Conservation (phyloP, 2,888 invertebrate genomes). For the Anoncus sp. region DNA sequence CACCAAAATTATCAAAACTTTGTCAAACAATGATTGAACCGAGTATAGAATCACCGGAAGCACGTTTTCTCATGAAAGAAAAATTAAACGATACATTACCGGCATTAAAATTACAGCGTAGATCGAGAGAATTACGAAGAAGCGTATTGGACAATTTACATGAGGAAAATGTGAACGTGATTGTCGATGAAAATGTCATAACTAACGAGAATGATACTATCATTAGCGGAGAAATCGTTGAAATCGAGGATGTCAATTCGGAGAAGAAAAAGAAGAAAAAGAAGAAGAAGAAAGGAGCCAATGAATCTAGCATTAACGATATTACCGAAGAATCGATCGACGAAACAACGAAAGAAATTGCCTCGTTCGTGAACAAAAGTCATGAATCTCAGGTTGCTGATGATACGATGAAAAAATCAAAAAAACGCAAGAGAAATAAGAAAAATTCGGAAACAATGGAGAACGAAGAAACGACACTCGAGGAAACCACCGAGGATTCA, state of each 20-base stretch:
- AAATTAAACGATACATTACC: slow-evolving; percentile 77
- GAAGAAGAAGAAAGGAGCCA: slow-evolving; percentile 31
- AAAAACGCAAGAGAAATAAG: slow-evolving; percentile 67
- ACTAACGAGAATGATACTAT: neutral
- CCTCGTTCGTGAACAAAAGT: neutral
- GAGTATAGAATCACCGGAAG: slow-evolving; percentile 65
- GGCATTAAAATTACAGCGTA: slow-evolving; percentile 58
- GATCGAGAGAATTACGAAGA: slow-evolving; percentile 35
- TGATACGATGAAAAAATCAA: slow-evolving; percentile 55
- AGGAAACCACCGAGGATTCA: slow-evolving; percentile 20
- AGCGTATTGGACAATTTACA: slow-evolving; percentile 34
- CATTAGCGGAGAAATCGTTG: slow-evolving; percentile 19
- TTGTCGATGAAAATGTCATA: neutral
- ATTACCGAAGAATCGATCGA: neutral
- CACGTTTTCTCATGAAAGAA: slow-evolving; percentile 73
- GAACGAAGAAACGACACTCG: slow-evolving; percentile 30
- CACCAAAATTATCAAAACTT: slow-evolving; percentile 23
- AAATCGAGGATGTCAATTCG: neutral
- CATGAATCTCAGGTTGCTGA: slow-evolving; percentile 8
- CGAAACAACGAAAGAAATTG: neutral
- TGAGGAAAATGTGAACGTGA: neutral
- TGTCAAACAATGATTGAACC: slow-evolving; percentile 56
- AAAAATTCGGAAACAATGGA: slow-evolving; percentile 47
- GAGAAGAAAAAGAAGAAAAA: slow-evolving; percentile 45
- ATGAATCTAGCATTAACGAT: neutral